phyloP scores from a whole-genome alignment of 2,888 invertebrate species.

The Digitonthophagus gazella region DNA sequence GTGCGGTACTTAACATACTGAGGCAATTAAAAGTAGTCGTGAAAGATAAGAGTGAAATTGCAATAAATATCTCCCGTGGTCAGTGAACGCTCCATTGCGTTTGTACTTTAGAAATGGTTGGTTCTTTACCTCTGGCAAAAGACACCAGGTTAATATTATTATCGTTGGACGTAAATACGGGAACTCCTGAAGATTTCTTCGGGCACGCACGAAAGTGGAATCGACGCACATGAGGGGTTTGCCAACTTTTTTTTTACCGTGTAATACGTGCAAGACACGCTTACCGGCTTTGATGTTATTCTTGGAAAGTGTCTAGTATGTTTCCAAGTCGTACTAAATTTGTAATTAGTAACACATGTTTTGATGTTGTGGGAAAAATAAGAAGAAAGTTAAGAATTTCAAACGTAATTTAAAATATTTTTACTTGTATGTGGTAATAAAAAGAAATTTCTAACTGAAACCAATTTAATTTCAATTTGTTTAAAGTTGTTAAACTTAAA shows the following conservation, averaged over 20 bases:
- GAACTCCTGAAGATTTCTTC: not conserved
- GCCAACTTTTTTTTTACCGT: not conserved
- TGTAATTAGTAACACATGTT: not conserved
- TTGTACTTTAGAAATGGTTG: not conserved
- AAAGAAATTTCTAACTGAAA: too few relatives aligned
- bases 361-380: not conserved
- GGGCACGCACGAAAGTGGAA: not conserved
- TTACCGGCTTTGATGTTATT: not conserved
- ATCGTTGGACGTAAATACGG: not conserved
- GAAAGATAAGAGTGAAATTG: conserved; percentile 28
- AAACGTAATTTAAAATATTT: too few relatives aligned
- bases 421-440: too few relatives aligned
- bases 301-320: not conserved
- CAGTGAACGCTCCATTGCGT: not conserved
- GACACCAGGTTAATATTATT: not conserved
- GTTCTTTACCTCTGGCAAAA: not conserved
- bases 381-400: too few relatives aligned
- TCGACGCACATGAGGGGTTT: not conserved
- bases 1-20: conserved; percentile 23
- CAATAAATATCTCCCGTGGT: conserved; percentile 15
- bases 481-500: too few relatives aligned
- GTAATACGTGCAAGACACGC: not conserved
- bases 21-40: conserved; percentile 25
- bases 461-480: too few relatives aligned
- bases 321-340: not conserved